Percentiles rank a stretch among this genome's conserved stretches.
Conservation (phyloP, 2,888 invertebrate genomes). For the Lissonota sp. region DNA sequence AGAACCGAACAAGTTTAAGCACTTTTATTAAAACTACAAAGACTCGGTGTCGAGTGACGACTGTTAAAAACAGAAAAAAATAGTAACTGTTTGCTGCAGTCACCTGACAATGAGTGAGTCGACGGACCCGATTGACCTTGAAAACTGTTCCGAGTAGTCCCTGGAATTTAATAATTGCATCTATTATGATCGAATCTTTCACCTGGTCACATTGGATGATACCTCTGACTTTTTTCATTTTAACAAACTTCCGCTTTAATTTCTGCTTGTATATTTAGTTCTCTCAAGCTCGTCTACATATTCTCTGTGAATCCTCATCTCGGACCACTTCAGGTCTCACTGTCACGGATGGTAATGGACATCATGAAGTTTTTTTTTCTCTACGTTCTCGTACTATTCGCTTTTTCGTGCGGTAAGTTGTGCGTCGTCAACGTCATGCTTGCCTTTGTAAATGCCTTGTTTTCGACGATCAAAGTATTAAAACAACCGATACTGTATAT, state of each 20-base stretch:
- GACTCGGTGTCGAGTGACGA: too few relatives aligned
- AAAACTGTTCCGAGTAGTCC: too few relatives aligned
- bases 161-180: too few relatives aligned
- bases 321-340: conserved; percentile 97
- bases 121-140: too few relatives aligned
- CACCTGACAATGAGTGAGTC: too few relatives aligned
- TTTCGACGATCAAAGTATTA: neutral
- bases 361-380: conserved; percentile 98
- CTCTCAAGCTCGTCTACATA: conserved; percentile 97
- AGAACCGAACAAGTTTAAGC: too few relatives aligned
- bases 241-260: conserved; percentile 19
- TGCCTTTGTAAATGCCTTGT: neutral
- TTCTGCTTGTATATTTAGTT: conserved; percentile 86
- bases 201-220: neutral
- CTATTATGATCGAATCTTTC: too few relatives aligned
- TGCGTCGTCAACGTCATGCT: conserved; percentile 29
- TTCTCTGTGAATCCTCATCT: conserved; percentile 99
- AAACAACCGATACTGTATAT: conserved; percentile 2
- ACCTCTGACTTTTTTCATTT: conserved; percentile 3
- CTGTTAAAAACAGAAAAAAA: too few relatives aligned
- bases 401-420: conserved; percentile 96
- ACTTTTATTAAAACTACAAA: too few relatives aligned
- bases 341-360: conserved; percentile 97
- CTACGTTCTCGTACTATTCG: conserved; percentile 95
- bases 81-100: too few relatives aligned